phyloP scores from a whole-genome alignment of 2,113 vertebrate genomes.

The Baryphthengus martii region DNA sequence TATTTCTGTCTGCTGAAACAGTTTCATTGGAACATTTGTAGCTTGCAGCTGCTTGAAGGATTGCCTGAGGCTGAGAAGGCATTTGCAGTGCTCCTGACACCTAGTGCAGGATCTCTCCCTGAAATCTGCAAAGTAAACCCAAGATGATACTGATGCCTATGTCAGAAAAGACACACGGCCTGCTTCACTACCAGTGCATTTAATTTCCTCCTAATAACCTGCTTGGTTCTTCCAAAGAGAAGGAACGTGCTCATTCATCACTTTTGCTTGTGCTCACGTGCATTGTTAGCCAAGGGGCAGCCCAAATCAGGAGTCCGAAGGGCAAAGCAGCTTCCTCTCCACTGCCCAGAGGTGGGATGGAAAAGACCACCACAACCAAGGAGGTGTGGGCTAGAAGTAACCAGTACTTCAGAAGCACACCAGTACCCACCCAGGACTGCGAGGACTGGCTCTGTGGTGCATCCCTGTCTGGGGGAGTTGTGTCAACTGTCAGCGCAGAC shows the following conservation, averaged over 20 bases:
- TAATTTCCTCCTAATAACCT: not conserved
- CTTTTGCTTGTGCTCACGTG: not conserved
- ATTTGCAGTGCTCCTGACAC: not conserved
- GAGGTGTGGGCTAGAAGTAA: not conserved
- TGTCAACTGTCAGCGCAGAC: not conserved
- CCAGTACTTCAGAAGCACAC: no score
- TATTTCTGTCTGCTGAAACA: not conserved
- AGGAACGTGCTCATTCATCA: not conserved
- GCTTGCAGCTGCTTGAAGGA: conserved; percentile 11
- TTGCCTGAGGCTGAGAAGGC: conserved; percentile 22
- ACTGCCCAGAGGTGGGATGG: not conserved
- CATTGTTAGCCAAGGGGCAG: not conserved
- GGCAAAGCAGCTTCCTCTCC: not conserved
- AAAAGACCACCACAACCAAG: not conserved
- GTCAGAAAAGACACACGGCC: not conserved
- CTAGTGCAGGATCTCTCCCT: not conserved
- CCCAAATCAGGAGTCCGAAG: not conserved
- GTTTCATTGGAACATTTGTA: conserved; percentile 1
- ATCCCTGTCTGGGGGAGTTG: not conserved
- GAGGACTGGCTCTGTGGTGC: accelerated
- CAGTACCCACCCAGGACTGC: accelerated
- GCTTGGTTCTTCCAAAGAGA: not conserved
- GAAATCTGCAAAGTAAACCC: conserved; percentile 15
- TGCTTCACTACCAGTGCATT: not conserved
- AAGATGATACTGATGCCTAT: not conserved